Percentiles rank a stretch among this genome's conserved stretches.
Evolutionary conservation across 2,888 invertebrate genomes (phyloP).

Genomic region (Drosophila meridiana): DNA sequence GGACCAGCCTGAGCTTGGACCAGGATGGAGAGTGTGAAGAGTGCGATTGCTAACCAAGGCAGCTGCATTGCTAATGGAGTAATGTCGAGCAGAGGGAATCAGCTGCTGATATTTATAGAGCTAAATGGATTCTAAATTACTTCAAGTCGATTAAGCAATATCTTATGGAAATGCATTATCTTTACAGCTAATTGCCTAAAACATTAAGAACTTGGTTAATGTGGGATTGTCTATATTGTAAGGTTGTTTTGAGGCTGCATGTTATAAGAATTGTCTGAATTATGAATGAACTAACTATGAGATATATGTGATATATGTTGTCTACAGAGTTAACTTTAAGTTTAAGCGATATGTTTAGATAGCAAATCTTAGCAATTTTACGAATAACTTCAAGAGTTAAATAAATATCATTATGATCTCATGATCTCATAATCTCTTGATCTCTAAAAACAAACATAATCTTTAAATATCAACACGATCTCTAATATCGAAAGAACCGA

Average conservation of each 20-base stretch:
- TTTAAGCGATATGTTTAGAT: background rate
- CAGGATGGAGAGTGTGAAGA: slow-evolving; percentile 17
- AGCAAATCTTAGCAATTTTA: too few relatives aligned
- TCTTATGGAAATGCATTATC: slow-evolving; percentile 3
- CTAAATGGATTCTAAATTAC: slow-evolving; percentile 1
- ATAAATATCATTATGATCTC: too few relatives aligned
- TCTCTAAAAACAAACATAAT: too few relatives aligned
- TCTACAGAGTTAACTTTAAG: background rate
- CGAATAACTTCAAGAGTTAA: too few relatives aligned
- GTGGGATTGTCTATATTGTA: background rate
- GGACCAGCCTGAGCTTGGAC: slow-evolving; percentile 23
- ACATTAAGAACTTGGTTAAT: slow-evolving; percentile 15
- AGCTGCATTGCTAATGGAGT: slow-evolving; percentile 15
- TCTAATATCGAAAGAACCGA: too few relatives aligned
- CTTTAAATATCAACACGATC: too few relatives aligned
- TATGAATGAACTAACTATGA: background rate
- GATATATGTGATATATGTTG: background rate
- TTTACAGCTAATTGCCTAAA: slow-evolving; percentile 23
- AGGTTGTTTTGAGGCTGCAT: background rate
- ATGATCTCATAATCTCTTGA: too few relatives aligned
- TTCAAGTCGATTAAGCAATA: background rate
- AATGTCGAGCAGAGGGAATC: background rate
- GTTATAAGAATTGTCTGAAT: background rate
- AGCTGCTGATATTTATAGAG: slow-evolving; percentile 3
- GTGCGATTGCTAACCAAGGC: slow-evolving; percentile 33